A percentile compares a stretch with the other conserved stretches of the same genome.
Conservation (phyloP, 2,113 vertebrate species). For the Oncorhynchus mykiss region DNA sequence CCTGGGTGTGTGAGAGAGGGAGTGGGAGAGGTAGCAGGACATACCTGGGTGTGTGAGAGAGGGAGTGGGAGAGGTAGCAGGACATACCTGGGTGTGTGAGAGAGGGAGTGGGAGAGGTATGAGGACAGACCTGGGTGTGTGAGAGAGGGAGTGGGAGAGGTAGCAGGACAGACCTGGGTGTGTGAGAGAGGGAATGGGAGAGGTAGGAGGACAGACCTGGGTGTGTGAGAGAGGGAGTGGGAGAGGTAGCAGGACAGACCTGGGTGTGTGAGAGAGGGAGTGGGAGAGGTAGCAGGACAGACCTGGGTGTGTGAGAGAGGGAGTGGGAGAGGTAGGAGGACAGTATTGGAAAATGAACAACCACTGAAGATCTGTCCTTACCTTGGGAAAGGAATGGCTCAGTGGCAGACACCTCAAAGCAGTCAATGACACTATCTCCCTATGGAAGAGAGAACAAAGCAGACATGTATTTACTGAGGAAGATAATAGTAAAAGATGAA, state of each 20-base stretch:
- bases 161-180: neutral
- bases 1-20: too few relatives aligned
- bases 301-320: neutral
- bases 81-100: neutral
- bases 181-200: neutral
- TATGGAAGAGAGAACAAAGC: conserved; percentile 52
- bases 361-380: conserved; percentile 42
- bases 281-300: neutral
- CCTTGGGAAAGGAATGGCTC: conserved; percentile 82
- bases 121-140: neutral
- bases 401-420: conserved; percentile 77
- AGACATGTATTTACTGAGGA: neutral
- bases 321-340: neutral
- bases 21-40: neutral
- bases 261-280: neutral
- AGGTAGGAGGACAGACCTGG: neutral
- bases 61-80: neutral
- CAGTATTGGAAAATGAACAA: too few relatives aligned
- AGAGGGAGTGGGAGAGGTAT: neutral
- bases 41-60: neutral
- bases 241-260: neutral
- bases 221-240: neutral
- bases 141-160: neutral
- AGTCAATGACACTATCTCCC: conserved; percentile 85
- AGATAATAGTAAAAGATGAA: neutral